Conservation (phyloP, 2,113 vertebrate species). For the Salvelinus sp. region DNA sequence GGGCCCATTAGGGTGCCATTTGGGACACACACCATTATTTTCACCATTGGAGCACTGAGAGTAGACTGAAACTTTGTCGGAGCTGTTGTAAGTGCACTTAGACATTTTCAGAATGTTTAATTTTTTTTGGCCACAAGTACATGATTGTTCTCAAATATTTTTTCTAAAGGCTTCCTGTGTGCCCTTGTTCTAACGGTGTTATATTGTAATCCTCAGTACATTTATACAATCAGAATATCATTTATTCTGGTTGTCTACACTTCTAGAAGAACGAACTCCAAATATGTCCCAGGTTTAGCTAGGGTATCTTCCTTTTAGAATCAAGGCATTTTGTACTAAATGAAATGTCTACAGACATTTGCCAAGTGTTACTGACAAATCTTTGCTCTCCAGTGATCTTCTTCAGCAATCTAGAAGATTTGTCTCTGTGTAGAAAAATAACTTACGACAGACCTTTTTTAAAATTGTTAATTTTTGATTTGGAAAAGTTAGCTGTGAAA, state of each 20-base stretch:
- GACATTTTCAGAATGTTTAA: constrained; percentile 75
- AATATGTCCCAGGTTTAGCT: not conserved
- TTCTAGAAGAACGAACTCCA: constrained; percentile 28
- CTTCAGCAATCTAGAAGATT: not conserved
- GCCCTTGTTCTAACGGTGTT: constrained; percentile 54
- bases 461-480: not conserved
- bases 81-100: constrained; percentile 78
- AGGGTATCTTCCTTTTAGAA: not conserved
- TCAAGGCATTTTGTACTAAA: constrained; percentile 10
- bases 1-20: too few species aligned
- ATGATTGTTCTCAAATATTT: constrained; percentile 56
- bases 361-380: constrained; percentile 11
- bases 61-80: constrained; percentile 57
- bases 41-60: constrained; percentile 25
- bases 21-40: not conserved
- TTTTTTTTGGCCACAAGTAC: constrained; percentile 45
- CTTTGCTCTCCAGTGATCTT: not conserved
- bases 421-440: not conserved
- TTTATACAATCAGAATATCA: constrained; percentile 22
- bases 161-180: constrained; percentile 68
- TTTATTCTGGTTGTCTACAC: constrained; percentile 11
- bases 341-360: not conserved
- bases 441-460: constrained; percentile 12
- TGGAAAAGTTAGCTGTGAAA: constrained; percentile 30
- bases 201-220: constrained; percentile 43